These are phyloP conservation scores for Ooceraea biroi DNA, from an alignment of 1,140 invertebrate species.

Conservation along the genomic window DNA sequence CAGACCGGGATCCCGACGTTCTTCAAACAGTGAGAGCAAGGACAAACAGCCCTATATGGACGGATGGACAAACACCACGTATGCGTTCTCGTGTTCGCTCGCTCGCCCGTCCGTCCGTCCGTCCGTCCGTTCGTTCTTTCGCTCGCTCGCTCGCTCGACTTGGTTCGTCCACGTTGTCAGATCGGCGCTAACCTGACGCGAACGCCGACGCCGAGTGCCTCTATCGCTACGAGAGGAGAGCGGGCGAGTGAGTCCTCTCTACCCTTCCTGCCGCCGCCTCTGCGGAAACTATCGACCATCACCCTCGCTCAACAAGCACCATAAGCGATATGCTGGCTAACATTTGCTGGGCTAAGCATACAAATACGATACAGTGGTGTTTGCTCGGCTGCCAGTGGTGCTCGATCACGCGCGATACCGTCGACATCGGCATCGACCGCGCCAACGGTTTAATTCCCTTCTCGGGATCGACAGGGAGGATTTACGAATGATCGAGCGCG, in stretches of 20 bases:
- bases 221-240: slow-evolving; percentile 10
- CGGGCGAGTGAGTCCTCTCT: slow-evolving; percentile 50
- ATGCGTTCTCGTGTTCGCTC: slow-evolving; percentile 28
- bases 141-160: slow-evolving; percentile 29
- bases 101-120: slow-evolving; percentile 17
- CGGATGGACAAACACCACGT: slow-evolving; percentile 78
- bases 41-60: slow-evolving; percentile 80
- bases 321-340: slow-evolving; percentile 86
- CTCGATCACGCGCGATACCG: slow-evolving; percentile 65
- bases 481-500: slow-evolving; percentile 63
- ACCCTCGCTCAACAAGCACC: slow-evolving; percentile 81
- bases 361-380: slow-evolving; percentile 83
- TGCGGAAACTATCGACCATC: slow-evolving; percentile 75
- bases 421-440: neutral
- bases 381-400: slow-evolving; percentile 73
- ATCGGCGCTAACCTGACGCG: slow-evolving; percentile 51
- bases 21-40: slow-evolving; percentile 82
- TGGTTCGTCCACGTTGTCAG: slow-evolving; percentile 31
- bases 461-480: slow-evolving; percentile 58
- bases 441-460: slow-evolving; percentile 57
- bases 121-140: slow-evolving; percentile 12
- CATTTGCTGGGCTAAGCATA: slow-evolving; percentile 85
- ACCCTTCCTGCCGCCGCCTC: slow-evolving; percentile 52
- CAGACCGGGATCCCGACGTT: slow-evolving; percentile 83
- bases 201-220: slow-evolving; percentile 44